A percentile compares a stretch with the other conserved stretches of the same genome.
Conservation (phyloP, 2,888 invertebrate species). For the Lottia gigantea region DNA sequence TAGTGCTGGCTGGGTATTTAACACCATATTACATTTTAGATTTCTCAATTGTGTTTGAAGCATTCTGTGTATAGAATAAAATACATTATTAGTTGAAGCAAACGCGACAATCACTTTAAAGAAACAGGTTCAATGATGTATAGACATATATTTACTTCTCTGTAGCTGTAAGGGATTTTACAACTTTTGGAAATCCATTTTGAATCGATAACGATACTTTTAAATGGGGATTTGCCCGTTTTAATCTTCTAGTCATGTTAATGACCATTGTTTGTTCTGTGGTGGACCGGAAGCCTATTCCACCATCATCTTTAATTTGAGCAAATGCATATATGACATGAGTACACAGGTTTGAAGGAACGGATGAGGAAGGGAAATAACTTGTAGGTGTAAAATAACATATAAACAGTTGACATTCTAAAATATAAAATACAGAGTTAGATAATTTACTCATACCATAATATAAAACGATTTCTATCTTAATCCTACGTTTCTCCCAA, state of each 20-base stretch:
- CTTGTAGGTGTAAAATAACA: slow-evolving; percentile 31
- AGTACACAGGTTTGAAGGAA: slow-evolving; percentile 32
- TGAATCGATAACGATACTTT: slow-evolving; percentile 33
- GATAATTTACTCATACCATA: background rate
- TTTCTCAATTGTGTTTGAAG: too few relatives aligned
- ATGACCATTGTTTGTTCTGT: slow-evolving; percentile 13
- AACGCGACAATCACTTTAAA: too few relatives aligned
- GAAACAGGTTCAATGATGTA: too few relatives aligned
- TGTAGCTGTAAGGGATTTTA: slow-evolving; percentile 1
- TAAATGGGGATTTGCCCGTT: slow-evolving; percentile 25
- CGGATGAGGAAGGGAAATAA: slow-evolving; percentile 24
- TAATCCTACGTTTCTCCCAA: too few relatives aligned
- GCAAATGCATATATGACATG: slow-evolving; percentile 38
- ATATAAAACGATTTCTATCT: too few relatives aligned
- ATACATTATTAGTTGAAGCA: too few relatives aligned
- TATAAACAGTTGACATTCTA: slow-evolving; percentile 21
- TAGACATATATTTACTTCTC: background rate
- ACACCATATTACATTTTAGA: too few relatives aligned
- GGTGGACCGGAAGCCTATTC: background rate
- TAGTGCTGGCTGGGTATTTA: too few relatives aligned
- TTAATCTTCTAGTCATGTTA: slow-evolving; percentile 18
- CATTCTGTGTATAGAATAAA: too few relatives aligned
- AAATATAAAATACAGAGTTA: background rate
- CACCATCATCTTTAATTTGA: slow-evolving; percentile 14
- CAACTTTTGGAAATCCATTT: slow-evolving; percentile 29